phyloP scores from a whole-genome alignment of 2,888 invertebrate genomes.

The Lasioglossum figueresi region DNA sequence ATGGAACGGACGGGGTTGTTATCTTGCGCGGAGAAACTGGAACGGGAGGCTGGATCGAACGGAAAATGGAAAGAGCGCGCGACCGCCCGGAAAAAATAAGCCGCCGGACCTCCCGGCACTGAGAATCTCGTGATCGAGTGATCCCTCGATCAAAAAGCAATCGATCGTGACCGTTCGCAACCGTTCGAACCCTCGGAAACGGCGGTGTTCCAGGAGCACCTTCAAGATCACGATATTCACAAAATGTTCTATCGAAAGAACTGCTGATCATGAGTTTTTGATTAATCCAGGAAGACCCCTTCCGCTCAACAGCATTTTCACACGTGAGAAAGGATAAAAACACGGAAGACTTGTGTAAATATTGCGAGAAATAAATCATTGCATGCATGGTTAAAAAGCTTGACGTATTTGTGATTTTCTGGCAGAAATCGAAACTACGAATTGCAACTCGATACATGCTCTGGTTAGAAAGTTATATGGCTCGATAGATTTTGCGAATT shows the following conservation, averaged over 20 bases:
- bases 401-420: background rate
- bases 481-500: background rate
- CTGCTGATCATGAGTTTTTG: background rate
- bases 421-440: too few relatives aligned
- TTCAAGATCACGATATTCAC: too few relatives aligned
- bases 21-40: constrained; percentile 1
- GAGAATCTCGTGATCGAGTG: background rate
- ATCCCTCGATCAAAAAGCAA: background rate
- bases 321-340: background rate
- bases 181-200: background rate
- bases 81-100: background rate
- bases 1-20: background rate
- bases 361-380: background rate
- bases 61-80: constrained; percentile 23
- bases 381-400: background rate
- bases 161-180: background rate
- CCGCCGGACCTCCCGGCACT: background rate
- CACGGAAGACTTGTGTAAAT: background rate
- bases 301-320: background rate
- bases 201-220: too few relatives aligned
- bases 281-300: background rate
- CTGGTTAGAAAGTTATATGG: background rate
- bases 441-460: background rate
- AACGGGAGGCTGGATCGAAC: background rate
- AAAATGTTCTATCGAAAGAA: background rate